Percentiles rank a stretch among this genome's conserved stretches.
Conservation (phyloP, 2,888 invertebrate species). For the Morinoia aosen region DNA sequence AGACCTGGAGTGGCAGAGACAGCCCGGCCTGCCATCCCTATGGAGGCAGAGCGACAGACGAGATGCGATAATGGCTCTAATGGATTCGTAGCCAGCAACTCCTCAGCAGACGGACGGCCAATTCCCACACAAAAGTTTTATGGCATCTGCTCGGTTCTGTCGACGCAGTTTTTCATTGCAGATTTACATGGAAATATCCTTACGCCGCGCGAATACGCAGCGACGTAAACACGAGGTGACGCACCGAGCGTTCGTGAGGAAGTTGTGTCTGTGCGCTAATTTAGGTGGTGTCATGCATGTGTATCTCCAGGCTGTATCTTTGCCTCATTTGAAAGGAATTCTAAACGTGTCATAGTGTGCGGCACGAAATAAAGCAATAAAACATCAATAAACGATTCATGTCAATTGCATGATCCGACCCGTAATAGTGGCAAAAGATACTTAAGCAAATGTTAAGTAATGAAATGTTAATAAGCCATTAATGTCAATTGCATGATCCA, state of each 20-base stretch:
- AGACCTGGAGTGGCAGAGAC: neutral
- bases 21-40: neutral
- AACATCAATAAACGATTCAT: too few species aligned
- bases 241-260: neutral
- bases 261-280: too few species aligned
- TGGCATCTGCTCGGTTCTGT: neutral
- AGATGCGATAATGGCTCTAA: constrained; percentile 18
- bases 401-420: too few species aligned
- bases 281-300: too few species aligned
- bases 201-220: neutral
- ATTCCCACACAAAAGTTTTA: constrained; percentile 46
- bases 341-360: too few species aligned
- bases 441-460: too few species aligned
- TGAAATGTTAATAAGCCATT: too few species aligned
- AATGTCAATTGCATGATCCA: too few species aligned
- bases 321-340: too few species aligned
- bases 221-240: neutral
- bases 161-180: neutral
- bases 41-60: neutral
- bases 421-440: too few species aligned
- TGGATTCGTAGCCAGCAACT: constrained; percentile 35
- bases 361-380: too few species aligned
- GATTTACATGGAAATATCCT: neutral
- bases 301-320: too few species aligned
- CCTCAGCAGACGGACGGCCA: constrained; percentile 44